A percentile compares a stretch with the other conserved stretches of the same genome.
phyloP scores from a whole-genome alignment of 2,797 vertebrate genomes.

The Helicolenus hilgendorfi region DNA sequence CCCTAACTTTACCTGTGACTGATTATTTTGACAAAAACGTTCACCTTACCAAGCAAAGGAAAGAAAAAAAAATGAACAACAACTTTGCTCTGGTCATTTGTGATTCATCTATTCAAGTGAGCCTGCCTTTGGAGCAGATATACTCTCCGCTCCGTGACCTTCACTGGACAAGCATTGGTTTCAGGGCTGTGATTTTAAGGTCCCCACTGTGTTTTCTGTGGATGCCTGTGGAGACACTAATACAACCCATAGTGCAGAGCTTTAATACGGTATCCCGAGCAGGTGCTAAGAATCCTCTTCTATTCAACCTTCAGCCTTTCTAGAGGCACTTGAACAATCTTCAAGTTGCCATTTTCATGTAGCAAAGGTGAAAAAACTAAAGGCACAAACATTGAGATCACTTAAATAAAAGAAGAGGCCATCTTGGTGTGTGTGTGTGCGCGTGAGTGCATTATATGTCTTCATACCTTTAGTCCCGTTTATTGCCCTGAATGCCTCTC shows the following conservation, averaged over 20 bases:
- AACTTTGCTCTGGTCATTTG: constrained; percentile 51
- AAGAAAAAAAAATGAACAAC: background rate
- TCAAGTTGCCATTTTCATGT: constrained; percentile 28
- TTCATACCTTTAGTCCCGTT: constrained; percentile 40
- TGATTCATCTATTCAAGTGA: constrained; percentile 79
- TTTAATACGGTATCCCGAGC: constrained; percentile 58
- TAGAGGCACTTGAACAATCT: constrained; percentile 31
- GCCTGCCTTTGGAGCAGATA: constrained; percentile 54
- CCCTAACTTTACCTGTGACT: background rate
- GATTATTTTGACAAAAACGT: constrained; percentile 37
- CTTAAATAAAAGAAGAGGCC: constrained; percentile 7
- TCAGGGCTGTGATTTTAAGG: constrained; percentile 77
- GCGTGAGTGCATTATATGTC: constrained; percentile 23
- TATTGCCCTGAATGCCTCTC: constrained; percentile 46
- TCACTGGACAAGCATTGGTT: constrained; percentile 74
- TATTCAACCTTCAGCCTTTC: constrained; percentile 62
- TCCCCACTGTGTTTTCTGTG: constrained; percentile 68
- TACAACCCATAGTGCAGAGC: constrained; percentile 49
- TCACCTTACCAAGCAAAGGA: background rate
- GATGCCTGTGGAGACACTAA: constrained; percentile 79
- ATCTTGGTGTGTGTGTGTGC: background rate
- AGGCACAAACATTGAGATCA: background rate
- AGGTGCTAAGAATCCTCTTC: constrained; percentile 50
- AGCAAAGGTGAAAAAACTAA: constrained; percentile 12
- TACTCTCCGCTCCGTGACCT: constrained; percentile 68